A percentile compares a stretch with the other conserved stretches of the same genome.
These are phyloP conservation scores for Elanoides forficatus DNA, from an alignment of 2,113 vertebrate genomes.

Conservation along the genomic window DNA sequence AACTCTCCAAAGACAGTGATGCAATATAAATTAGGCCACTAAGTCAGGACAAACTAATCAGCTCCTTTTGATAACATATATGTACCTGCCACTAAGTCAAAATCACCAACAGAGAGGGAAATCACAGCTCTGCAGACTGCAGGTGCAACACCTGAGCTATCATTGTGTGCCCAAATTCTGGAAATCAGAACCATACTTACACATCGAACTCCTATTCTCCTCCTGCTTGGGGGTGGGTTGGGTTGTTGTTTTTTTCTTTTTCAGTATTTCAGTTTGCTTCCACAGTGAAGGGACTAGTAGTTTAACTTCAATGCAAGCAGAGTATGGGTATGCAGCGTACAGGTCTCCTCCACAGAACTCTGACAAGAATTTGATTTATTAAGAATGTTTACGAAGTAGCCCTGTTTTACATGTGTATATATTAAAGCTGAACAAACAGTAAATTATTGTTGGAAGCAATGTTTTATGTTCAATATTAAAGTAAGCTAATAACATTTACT, in stretches of 20 bases:
- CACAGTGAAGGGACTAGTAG: not conserved
- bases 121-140: not conserved
- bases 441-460: constrained; percentile 52
- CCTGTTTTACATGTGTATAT: not conserved
- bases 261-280: not conserved
- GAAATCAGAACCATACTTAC: not conserved
- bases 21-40: not conserved
- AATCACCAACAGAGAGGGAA: not conserved
- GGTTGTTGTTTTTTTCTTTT: not conserved
- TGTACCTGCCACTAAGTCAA: not conserved
- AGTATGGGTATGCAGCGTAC: accelerated
- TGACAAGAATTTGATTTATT: not conserved
- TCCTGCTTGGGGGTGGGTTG: not conserved
- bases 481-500: constrained; percentile 46
- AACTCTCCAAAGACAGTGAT: not conserved
- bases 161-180: not conserved
- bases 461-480: constrained; percentile 58
- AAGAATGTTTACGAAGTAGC: not conserved
- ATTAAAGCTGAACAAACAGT: not conserved
- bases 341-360: not conserved
- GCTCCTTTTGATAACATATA: not conserved
- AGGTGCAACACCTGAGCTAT: not conserved
- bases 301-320: not conserved
- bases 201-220: not conserved
- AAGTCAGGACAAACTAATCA: not conserved